Percentiles rank a stretch among this genome's conserved stretches.
phyloP scores from a whole-genome alignment of 2,888 invertebrate species.

The Drosophila maculinotata region DNA sequence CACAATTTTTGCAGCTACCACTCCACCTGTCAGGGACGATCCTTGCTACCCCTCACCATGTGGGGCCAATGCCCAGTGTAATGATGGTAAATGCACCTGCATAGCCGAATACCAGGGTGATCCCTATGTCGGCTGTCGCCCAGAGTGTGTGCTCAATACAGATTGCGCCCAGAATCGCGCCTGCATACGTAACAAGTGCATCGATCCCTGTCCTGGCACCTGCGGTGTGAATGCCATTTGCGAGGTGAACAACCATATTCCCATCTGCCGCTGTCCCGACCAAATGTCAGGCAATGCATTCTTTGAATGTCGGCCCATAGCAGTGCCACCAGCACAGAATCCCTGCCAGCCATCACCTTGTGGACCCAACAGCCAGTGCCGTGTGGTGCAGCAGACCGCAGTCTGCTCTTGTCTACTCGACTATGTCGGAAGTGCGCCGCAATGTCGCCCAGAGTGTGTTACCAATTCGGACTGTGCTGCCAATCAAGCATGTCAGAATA shows the following conservation, averaged over 20 bases:
- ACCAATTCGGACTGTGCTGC: constrained; percentile 90
- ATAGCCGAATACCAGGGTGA: constrained; percentile 90
- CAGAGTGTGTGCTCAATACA: constrained; percentile 91
- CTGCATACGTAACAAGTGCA: constrained; percentile 90
- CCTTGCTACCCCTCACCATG: constrained; percentile 92
- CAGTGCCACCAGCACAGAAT: constrained; percentile 85
- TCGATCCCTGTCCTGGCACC: constrained; percentile 90
- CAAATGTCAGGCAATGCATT: constrained; percentile 93
- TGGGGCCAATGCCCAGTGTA: constrained; percentile 90
- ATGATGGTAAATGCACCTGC: constrained; percentile 89
- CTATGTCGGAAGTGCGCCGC: constrained; percentile 90
- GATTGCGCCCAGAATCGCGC: constrained; percentile 90
- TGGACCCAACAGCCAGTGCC: constrained; percentile 90
- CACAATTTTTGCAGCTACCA: constrained; percentile 65
- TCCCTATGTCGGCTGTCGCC: constrained; percentile 90
- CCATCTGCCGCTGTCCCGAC: constrained; percentile 90
- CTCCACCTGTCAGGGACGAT: constrained; percentile 74
- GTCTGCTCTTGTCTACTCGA: constrained; percentile 88
- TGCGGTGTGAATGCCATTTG: constrained; percentile 93
- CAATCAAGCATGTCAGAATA: constrained; percentile 89
- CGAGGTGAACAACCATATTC: constrained; percentile 91
- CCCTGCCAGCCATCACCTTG: constrained; percentile 91
- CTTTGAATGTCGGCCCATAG: constrained; percentile 87
- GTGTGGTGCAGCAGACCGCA: constrained; percentile 88
- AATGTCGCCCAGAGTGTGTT: constrained; percentile 90